Base-by-base conservation (phyloP, 2,113 vertebrate genomes). In the Cichladusa arquata region DNA sequence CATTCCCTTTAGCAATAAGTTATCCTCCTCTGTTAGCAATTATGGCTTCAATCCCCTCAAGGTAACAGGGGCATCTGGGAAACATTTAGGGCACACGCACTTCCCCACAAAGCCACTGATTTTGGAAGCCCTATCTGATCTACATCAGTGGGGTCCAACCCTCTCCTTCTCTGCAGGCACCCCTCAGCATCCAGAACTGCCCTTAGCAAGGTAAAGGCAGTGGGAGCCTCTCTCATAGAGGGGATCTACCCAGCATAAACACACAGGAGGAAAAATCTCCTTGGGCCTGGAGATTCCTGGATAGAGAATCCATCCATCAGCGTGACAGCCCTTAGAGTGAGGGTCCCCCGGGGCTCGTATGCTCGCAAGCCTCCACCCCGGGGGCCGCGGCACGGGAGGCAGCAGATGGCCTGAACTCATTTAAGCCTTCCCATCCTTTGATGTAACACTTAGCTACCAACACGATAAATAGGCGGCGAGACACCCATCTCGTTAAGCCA, bases 401-500 rank as follows among this genome's bases (percentile, higher is more conserved):
- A 71, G 84, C 91, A 95, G 95, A 95, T 92, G 95, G 76, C 67
- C 80, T 92, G 86, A 82, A 80, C 92, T 90, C 92, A 61, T 88
- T 92, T 82, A 69, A 96, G 79, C 88, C 82, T 82, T 95, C 72
- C 81, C 85, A 44, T 19, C 88, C 93, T 95, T 96, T 93, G 85
- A 88, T 90, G 85, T 72, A 82, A 76, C 92, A 90, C 71, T 92
- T 48, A 86, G 95, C 88, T 62, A 66, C 80, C 91, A 66, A 70
- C 67, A 26, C 14, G 28, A 88, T 65, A 54, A 53, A 90, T 4
- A 44, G 60, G 86, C 26, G 0, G 74, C 0, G 2, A 94, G 90
- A 92, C 96, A 95, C 95, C 92, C 95, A 77, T 61, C 88, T 96
- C 54, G 1, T 95, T 95, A 95, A 87, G 89, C 19, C 80, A 64